Base-by-base conservation (phyloP, 2,797 vertebrate genomes). In the Pelodytes ibericus region DNA sequence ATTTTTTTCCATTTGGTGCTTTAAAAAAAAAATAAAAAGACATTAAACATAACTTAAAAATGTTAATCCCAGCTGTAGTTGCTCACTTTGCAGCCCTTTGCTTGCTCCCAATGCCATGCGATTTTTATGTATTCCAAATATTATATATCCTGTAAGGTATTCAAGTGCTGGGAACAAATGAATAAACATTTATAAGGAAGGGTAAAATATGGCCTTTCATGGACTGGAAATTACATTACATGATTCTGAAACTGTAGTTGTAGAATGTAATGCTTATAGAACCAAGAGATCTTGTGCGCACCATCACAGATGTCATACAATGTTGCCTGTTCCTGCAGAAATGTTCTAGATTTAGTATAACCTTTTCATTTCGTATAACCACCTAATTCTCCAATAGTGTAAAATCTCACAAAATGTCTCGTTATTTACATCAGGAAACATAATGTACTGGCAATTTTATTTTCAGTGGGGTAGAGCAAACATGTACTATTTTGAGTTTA, bases 21-120 rank as follows among this genome's bases (percentile, higher is more conserved):
- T 57, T 49, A 18, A 26, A 64, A n/a, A 63, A 75, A 64, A 51
- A 18, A 26, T 57, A n/a, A 63, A 75, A 64, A 51, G 58, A 29
- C 26, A 26, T 71, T 47, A 64, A 61, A 47, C 58, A 25, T 66
- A 44, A 26, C 18, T 47, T 16, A 76, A 70, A 53, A 56, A 56
- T 41, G 2, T 33, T 41, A 59, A 51, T 16, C 25, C 41, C 24
- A 62, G 66, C 58, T 76, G 58, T 62, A 61, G 47, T 66, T 63
- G 5, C 30, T 69, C n/a, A 56, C 10, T n/a, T 62, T 75, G 24
- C 63, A 75, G 27, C 11, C 26, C 39, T 56, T n/a, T 11, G 30
- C 20, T 16, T 24, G 16, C 11, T 64, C 56, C 49, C 24, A 66
- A 41, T n/a, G 30, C 20, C 15, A 59, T 61, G 24, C 24, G 18